A percentile compares a stretch with the other conserved stretches of the same genome.
These are phyloP conservation scores for Perca fluviatilis DNA, from an alignment of 2,113 vertebrate genomes.

Conservation along the genomic window DNA sequence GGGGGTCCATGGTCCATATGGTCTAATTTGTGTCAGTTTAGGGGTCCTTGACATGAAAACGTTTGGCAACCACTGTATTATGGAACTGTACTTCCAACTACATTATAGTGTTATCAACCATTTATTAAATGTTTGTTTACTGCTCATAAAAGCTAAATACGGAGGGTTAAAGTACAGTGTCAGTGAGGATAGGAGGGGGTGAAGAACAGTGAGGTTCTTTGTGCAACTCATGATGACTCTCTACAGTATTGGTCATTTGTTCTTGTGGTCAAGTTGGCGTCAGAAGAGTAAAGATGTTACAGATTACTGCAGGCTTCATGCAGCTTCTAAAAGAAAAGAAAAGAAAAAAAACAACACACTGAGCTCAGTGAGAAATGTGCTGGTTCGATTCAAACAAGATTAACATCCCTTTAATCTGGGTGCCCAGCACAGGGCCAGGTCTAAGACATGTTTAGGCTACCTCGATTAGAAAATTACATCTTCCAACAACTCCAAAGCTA, in stretches of 20 bases:
- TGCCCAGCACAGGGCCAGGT: background rate
- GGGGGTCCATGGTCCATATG: too few species aligned
- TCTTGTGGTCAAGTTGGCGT: slow-evolving; percentile 16
- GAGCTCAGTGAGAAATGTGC: background rate
- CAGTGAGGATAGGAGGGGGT: background rate
- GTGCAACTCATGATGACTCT: background rate
- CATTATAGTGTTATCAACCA: background rate
- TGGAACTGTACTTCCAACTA: background rate
- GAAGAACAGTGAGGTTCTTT: slow-evolving; percentile 15
- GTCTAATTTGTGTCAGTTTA: too few species aligned
- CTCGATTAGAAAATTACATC: background rate
- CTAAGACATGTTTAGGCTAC: background rate
- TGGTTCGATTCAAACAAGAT: background rate
- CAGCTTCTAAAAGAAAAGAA: background rate
- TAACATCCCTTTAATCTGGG: background rate
- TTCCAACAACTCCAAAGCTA: background rate
- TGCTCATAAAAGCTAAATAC: background rate
- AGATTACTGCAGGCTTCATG: background rate
- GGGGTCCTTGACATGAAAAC: too few species aligned
- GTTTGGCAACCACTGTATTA: too few species aligned
- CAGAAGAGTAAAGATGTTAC: slow-evolving; percentile 23
- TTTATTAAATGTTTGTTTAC: background rate
- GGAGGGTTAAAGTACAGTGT: background rate
- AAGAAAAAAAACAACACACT: background rate
- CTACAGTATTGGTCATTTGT: background rate